Evolutionary conservation across 2,797 vertebrate species (phyloP), one percentile per base, ranked within the genome.

Genomic region (Saxicola maurus): DNA sequence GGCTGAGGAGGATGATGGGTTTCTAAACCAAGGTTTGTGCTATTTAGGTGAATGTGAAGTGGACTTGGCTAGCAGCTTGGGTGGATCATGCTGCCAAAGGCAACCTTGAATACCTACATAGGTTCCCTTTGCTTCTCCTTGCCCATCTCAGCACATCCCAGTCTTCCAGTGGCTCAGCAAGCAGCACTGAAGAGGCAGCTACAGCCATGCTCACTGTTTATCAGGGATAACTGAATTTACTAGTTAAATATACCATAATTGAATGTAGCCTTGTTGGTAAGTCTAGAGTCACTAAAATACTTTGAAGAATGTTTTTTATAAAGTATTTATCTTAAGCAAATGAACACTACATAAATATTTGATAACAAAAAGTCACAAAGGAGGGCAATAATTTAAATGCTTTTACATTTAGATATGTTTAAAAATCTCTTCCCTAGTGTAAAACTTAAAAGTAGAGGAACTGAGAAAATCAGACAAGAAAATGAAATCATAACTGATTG

Each of bases 131-230:
- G 7, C 13, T 59, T 31, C 11, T 71, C n/a, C 27, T 65, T 52
- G 11, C 20, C 24, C 1, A 0, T 11, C 20, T 43, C 12, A 2
- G 53, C 20, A 31, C 1, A 0, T 25, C 15, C 15, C 10, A 1
- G 13, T 24, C 46, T 89, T 60, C 18, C 31, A 46, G 55, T 12
- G 40, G 31, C 10, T 62, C 43, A 30, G 20, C 1, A 7, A 57
- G 11, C 8, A 49, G 59, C 33, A 24, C 0, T 45, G 52, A 82
- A 51, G 61, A 48, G 27, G 11, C 28, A 71, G 25, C 23, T 43
- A 17, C 19, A 81, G 30, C 43, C n/a, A 28, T 9, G 9, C 12
- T 2, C 2, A 28, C 13, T 31, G 4, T 37, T 53, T 53, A 73
- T 7, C 13, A 51, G n/a, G 4, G 8, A 33, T n/a, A 46, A 46